Evolutionary conservation across 30 jellyfish, hydroid and myxozoan genomes (phyloP).

Genomic region (Aurelia coerulea): DNA sequence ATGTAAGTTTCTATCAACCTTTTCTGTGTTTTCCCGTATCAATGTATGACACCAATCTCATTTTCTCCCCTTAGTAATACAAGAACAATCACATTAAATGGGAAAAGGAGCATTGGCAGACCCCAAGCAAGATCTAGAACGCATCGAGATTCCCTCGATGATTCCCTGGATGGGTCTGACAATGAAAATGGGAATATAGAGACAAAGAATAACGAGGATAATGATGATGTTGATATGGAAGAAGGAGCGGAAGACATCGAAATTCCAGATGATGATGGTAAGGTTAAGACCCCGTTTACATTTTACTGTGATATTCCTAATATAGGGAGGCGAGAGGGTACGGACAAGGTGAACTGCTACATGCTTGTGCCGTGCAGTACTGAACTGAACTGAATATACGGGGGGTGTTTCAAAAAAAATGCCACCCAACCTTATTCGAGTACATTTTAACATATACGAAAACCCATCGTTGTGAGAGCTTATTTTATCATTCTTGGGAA

Average conservation of each 20-base stretch:
- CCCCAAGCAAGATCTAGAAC: slow-evolving; percentile 16
- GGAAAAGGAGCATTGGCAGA: slow-evolving; percentile 29
- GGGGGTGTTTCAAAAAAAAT: too few species aligned
- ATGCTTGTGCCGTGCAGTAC: too few species aligned
- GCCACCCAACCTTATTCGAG: too few species aligned
- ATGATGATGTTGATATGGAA: slow-evolving; percentile 19
- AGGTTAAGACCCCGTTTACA: background rate
- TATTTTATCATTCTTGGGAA: too few species aligned
- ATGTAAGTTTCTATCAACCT: too few species aligned
- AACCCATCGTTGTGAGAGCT: too few species aligned
- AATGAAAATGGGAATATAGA: slow-evolving; percentile 6
- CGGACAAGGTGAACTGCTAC: background rate
- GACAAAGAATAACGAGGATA: slow-evolving; percentile 25
- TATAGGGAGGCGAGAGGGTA: too few species aligned
- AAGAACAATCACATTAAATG: background rate
- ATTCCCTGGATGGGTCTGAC: slow-evolving; percentile 38
- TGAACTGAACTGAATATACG: too few species aligned
- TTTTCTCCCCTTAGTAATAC: slow-evolving; percentile 2
- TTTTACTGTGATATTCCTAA: background rate
- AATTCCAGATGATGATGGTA: background rate
- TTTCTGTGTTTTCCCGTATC: too few species aligned
- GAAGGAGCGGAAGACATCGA: background rate
- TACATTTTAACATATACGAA: too few species aligned
- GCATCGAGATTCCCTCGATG: slow-evolving; percentile 20
- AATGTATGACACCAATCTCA: too few species aligned